Base-by-base conservation (phyloP, 2,113 vertebrate genomes). In the Otus sunia region DNA sequence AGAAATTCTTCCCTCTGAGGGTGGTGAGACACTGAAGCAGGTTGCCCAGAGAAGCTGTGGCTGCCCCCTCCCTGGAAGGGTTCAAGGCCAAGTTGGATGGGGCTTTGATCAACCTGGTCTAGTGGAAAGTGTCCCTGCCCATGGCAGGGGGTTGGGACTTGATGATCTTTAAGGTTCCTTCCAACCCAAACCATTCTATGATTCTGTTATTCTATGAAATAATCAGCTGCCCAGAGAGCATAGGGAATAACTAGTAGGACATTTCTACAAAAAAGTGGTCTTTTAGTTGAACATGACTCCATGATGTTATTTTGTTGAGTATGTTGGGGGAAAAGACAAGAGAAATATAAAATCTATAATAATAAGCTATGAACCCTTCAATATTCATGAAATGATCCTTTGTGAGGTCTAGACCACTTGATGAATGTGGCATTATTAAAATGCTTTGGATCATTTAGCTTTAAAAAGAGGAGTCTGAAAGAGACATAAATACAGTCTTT, bases 381-480 rank as follows among this genome's bases (percentile, higher is more conserved):
- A 10, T 92, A 94, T 97, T 96, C 69, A 58, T 87, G 15, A 76
- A 85, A 85, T 52, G 62, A 92, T 95, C 36, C 43, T 81, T 39
- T 17, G 23, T 82, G 62, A 92, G 32, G 64, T 91, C 80, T 91
- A 76, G 84, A 90, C 53, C 74, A 58, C 77, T 96, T 96, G 93
- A 97, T 85, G 39, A 94, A 96, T 97, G 87, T 85, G 69, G 49
- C 85, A 76, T 96, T 95, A 87, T 95, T 96, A 96, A 96, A 96
- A 94, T 72, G 66, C 71, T 96, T 94, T 90, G 81, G 89, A 96
- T 95, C 94, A 91, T 96, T 97, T 95, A 91, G 77, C 74, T 96
- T 92, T 72, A 62, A 95, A 92, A 95, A 90, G 50, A 93, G 22
- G 1, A 88, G 80, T 91, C 13, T 15, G 62, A 92, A 88, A 90